Evolutionary conservation across 2,113 vertebrate genomes (phyloP).

Genomic region (Rhombomys opimus): DNA sequence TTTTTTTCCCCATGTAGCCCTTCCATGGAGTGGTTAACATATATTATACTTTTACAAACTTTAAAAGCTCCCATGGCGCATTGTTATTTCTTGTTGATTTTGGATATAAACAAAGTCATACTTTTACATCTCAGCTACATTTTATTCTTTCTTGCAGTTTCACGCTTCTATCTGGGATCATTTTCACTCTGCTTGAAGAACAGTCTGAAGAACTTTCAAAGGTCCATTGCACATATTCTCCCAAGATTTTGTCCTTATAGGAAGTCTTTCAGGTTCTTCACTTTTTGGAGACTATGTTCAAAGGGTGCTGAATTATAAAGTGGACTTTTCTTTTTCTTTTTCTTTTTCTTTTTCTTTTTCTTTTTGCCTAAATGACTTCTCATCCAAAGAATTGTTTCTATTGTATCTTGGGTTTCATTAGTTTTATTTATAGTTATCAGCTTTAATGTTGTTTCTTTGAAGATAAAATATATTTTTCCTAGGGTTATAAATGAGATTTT

Average conservation of each 20-base stretch:
- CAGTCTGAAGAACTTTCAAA: not conserved
- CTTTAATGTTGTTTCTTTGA: not conserved
- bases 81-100: not conserved
- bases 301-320: not conserved
- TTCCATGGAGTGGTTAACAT: not conserved
- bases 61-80: not conserved
- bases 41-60: not conserved
- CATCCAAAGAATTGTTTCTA: not conserved
- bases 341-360: not conserved
- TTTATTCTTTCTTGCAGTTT: not conserved
- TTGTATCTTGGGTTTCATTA: not conserved
- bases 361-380: not conserved
- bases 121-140: not conserved
- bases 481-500: not conserved
- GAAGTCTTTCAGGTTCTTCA: not conserved
- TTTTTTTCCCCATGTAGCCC: not conserved
- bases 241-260: not conserved
- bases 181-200: not conserved
- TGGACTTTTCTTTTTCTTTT: not conserved
- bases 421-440: not conserved
- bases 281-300: not conserved
- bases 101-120: not conserved
- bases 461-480: not conserved
- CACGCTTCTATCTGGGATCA: not conserved
- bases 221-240: not conserved